Conservation (phyloP, 2,113 vertebrate species). For the Melanerpes formicivorus region DNA sequence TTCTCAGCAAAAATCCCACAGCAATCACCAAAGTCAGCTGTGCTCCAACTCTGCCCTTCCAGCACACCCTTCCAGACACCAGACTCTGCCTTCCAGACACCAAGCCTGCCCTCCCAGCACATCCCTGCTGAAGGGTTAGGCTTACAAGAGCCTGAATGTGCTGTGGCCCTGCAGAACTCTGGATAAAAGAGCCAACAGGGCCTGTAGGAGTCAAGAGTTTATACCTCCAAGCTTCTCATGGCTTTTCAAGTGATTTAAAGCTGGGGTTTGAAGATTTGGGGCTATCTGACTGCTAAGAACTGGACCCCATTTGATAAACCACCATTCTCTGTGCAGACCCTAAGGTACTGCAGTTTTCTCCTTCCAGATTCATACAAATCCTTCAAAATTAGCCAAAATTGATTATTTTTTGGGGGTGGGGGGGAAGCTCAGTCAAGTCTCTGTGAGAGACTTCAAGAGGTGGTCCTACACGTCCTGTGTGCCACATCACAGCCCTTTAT, state of each 20-base stretch:
- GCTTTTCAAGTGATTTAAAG: not conserved
- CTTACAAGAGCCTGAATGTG: not conserved
- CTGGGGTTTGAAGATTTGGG: not conserved
- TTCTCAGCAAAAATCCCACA: not conserved
- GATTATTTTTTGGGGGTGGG: not conserved
- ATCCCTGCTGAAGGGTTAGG: not conserved
- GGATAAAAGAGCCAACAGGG: not conserved
- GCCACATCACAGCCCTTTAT: not conserved
- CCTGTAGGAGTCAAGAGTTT: not conserved
- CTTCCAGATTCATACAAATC: not conserved
- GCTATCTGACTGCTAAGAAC: not conserved
- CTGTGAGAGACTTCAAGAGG: not conserved
- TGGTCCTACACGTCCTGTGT: not conserved
- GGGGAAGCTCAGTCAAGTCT: rapidly evolving
- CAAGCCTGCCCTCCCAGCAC: not conserved
- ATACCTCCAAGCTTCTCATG: not conserved
- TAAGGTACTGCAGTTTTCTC: not conserved
- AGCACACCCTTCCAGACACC: too few relatives aligned
- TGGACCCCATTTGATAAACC: not conserved
- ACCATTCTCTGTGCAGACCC: not conserved
- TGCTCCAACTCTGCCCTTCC: not conserved
- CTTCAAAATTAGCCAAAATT: not conserved
- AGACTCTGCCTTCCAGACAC: not conserved
- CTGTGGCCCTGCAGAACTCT: not conserved
- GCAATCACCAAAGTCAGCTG: not conserved